Conservation (phyloP, 2,888 invertebrate genomes). For the Xanthorhoe spadicearia region DNA sequence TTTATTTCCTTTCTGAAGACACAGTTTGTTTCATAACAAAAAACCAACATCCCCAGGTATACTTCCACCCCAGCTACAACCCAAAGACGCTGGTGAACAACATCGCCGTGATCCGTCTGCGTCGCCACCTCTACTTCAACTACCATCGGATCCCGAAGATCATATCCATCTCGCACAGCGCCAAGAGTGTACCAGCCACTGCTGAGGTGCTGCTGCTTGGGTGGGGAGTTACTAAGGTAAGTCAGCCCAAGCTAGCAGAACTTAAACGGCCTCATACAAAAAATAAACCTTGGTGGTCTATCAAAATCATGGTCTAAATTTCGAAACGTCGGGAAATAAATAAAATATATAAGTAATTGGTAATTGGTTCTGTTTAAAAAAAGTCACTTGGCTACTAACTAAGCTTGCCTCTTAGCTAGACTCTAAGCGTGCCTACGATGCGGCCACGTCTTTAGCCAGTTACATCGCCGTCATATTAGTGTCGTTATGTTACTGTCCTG, state of each 20-base stretch:
- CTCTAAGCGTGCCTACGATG: too few relatives aligned
- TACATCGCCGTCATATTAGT: not conserved
- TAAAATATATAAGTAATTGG: too few relatives aligned
- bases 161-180: conserved; percentile 58
- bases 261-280: too few relatives aligned
- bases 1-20: too few relatives aligned
- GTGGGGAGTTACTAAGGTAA: conserved; percentile 77
- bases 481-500: not conserved
- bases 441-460: too few relatives aligned
- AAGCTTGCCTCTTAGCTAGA: too few relatives aligned
- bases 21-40: not conserved
- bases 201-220: conserved; percentile 69
- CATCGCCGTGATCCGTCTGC: conserved; percentile 69
- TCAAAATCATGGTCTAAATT: too few relatives aligned
- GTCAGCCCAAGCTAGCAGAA: too few relatives aligned
- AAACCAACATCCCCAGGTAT: conserved; percentile 49
- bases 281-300: too few relatives aligned
- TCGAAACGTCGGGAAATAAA: too few relatives aligned
- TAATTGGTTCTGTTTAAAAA: too few relatives aligned
- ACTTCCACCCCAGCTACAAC: conserved; percentile 74
- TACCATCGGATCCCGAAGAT: conserved; percentile 65
- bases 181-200: conserved; percentile 53
- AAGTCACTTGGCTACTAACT: too few relatives aligned
- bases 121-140: conserved; percentile 58
- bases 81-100: conserved; percentile 67